Base-by-base conservation (phyloP, 2,113 vertebrate species). In the Sapajus apella region DNA sequence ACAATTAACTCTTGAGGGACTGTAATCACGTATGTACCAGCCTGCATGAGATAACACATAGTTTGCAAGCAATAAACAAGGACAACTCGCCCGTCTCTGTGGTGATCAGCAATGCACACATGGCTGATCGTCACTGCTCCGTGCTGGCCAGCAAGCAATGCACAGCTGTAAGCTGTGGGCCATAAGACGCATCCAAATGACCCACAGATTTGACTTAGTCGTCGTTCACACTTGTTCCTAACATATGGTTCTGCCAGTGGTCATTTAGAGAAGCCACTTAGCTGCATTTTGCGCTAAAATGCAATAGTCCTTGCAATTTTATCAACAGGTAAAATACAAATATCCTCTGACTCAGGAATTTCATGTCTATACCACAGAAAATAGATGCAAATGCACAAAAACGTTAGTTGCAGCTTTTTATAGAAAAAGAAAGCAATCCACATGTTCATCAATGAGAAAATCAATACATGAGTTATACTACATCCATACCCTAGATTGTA, bases 1-100 rank as follows among this genome's bases (percentile, higher is more conserved):
- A 92, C 92, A 88, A 85, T 88, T 91, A 90, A 87, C 94, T 82
- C 92, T 84, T 85, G 52, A 73, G 90, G 96, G 70, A 81, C 52
- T 47, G 17, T 18, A 83, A 66, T 83, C 97, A 77, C 80, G 90
- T 37, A 40, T 83, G 90, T 37, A 40, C 82, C 91, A 89, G 93
- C 96, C 76, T 94, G 96, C 73, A 55, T 1, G 32, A 61, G 66
- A 52, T 16, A 96, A 95, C 45, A 87, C 40, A 81, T 50, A 43
- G 87, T 47, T 94, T 83, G 55, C 50, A n/a, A 37, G 50, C 20
- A 73, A 96, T 21, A 75, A 0, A 32, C 88, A 76, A n/a, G n/a
- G 18, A 56, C 70, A 9, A 30, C 35, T 20, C 37, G 32, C 82
- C 47, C 14, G 13, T 73, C 32, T 81, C 73, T 45, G 66, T 7